Conservation (phyloP, 2,888 invertebrate genomes). For the Watsonalla binaria region DNA sequence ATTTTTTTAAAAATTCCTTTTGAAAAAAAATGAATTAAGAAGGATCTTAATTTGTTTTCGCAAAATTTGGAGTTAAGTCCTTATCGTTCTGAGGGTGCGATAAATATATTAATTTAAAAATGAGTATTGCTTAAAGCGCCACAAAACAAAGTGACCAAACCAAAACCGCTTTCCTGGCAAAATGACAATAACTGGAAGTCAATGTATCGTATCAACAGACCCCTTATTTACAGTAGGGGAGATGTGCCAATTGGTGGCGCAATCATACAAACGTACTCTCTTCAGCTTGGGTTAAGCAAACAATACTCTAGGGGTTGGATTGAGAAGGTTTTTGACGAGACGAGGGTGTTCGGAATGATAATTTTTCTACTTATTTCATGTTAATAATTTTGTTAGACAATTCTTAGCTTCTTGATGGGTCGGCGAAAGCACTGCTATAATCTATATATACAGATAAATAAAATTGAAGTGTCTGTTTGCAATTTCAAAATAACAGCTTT, state of each 20-base stretch:
- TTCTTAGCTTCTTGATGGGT: no score
- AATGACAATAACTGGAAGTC: constrained; percentile 40
- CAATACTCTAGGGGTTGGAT: constrained; percentile 17
- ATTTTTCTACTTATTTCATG: neutral
- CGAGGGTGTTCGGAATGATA: neutral
- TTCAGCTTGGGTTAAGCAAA: constrained; percentile 21
- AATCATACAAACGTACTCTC: constrained; percentile 37
- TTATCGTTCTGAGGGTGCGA: no score
- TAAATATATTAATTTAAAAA: no score
- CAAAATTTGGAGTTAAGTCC: no score
- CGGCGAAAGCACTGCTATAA: no score
- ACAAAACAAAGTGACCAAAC: neutral
- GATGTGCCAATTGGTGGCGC: constrained; percentile 35
- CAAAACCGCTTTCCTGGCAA: constrained; percentile 29
- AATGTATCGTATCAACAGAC: constrained; percentile 39
- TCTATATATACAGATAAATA: no score
- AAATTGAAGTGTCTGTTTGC: no score
- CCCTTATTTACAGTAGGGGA: constrained; percentile 33
- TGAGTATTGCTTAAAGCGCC: neutral
- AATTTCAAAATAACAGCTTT: no score
- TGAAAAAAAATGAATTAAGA: no score
- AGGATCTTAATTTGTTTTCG: no score
- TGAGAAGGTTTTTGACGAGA: neutral
- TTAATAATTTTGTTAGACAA: neutral
- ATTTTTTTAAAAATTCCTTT: no score